Conservation (phyloP, 2,113 vertebrate genomes). For the Muscicapa adusta region DNA sequence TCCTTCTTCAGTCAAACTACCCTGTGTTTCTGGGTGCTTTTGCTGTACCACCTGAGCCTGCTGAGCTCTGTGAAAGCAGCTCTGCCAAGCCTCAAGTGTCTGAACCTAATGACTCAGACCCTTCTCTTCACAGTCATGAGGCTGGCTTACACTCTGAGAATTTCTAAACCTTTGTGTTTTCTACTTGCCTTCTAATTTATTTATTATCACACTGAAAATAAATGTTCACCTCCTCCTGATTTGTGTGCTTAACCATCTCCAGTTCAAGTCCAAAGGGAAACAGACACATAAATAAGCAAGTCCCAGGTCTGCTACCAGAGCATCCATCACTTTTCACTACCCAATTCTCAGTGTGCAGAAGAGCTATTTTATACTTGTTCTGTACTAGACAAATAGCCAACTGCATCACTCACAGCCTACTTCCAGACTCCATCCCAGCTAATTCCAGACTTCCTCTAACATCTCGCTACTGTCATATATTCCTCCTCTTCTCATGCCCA, state of each 20-base stretch:
- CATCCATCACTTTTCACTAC: slow-evolving; percentile 1
- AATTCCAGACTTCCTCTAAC: not conserved
- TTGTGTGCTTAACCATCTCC: not conserved
- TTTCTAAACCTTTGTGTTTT: not conserved
- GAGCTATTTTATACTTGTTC: not conserved
- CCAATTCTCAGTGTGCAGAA: not conserved
- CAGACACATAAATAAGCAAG: not conserved
- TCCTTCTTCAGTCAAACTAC: not conserved
- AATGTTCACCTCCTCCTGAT: not conserved
- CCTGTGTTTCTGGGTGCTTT: not conserved
- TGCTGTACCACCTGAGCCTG: not conserved
- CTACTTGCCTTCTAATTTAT: slow-evolving; percentile 6
- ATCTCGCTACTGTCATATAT: too few relatives aligned
- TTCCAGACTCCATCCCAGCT: not conserved
- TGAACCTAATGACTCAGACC: not conserved
- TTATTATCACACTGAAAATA: slow-evolving; percentile 8
- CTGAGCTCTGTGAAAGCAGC: not conserved
- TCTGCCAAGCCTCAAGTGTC: not conserved
- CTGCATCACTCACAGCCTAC: not conserved
- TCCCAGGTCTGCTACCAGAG: not conserved
- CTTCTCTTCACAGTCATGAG: not conserved
- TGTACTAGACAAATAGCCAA: not conserved
- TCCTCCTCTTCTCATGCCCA: not conserved
- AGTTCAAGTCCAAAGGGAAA: slow-evolving; percentile 28
- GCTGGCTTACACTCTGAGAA: not conserved